These are phyloP conservation scores for Lysandra bellargus DNA, from an alignment of 2,888 invertebrate species.

Conservation along the genomic window DNA sequence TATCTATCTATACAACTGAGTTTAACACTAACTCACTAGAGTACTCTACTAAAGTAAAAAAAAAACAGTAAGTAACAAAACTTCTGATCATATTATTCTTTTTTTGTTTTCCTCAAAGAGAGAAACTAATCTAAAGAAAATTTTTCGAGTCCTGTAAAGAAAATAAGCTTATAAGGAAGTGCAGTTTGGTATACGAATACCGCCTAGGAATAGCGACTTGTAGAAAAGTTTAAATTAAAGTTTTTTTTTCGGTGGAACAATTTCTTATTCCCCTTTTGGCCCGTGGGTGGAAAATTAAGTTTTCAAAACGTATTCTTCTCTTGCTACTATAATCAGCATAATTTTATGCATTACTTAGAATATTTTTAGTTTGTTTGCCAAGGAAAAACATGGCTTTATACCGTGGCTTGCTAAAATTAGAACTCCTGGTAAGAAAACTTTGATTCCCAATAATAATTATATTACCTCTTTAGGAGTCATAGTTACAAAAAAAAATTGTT, in stretches of 20 bases:
- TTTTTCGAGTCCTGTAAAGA: conserved; percentile 74
- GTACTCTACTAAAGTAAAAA: not conserved
- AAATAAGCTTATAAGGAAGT: conserved; percentile 78
- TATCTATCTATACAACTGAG: not conserved
- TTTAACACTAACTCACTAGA: not conserved
- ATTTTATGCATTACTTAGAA: not conserved
- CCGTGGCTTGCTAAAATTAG: too few species aligned
- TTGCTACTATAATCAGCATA: conserved; percentile 2
- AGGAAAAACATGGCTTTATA: not conserved
- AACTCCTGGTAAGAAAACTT: too few species aligned
- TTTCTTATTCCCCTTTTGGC: conserved; percentile 41
- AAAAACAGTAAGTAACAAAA: not conserved
- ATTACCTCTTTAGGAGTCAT: too few species aligned
- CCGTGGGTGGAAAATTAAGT: conserved; percentile 37
- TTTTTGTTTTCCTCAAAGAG: conserved; percentile 77
- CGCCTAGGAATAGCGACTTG: conserved; percentile 58
- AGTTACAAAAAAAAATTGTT: too few species aligned
- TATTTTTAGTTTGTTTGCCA: not conserved
- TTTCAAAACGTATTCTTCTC: conserved; percentile 29
- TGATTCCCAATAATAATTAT: too few species aligned
- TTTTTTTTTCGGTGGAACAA: conserved; percentile 63
- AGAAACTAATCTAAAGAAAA: conserved; percentile 80
- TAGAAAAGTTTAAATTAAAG: conserved; percentile 77
- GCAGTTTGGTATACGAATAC: conserved; percentile 73
- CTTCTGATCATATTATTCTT: conserved; percentile 63